Evolutionary conservation across 2,888 invertebrate genomes (phyloP).

Genomic region (Oscheius sp.): DNA sequence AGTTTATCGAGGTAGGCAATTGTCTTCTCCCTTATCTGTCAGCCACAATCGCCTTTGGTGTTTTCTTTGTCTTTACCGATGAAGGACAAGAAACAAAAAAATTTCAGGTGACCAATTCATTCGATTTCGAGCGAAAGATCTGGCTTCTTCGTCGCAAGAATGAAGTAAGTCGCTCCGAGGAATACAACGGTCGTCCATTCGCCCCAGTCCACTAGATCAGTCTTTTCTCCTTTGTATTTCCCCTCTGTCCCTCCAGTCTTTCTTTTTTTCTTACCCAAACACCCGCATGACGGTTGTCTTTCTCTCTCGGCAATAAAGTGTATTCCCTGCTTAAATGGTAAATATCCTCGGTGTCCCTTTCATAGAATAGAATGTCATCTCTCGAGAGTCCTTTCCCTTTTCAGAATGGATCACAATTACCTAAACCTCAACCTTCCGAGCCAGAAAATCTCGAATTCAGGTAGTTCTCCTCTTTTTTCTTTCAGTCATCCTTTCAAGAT

Average conservation of each 20-base stretch:
- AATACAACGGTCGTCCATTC: slow-evolving; percentile 10
- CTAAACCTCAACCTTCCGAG: too few species aligned
- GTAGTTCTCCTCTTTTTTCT: too few species aligned
- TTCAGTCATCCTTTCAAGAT: too few species aligned
- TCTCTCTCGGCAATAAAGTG: too few species aligned
- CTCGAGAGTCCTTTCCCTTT: too few species aligned
- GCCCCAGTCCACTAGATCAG: neutral
- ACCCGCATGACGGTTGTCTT: slow-evolving; percentile 22
- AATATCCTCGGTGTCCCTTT: too few species aligned
- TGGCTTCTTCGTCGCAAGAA: slow-evolving; percentile 29
- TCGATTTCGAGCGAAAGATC: slow-evolving; percentile 16
- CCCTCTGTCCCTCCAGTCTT: slow-evolving; percentile 2
- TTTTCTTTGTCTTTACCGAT: too few species aligned
- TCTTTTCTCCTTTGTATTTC: neutral
- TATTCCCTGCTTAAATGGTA: too few species aligned
- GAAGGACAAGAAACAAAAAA: neutral
- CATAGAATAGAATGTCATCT: too few species aligned
- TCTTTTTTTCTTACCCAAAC: neutral
- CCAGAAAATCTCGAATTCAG: too few species aligned
- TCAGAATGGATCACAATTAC: too few species aligned
- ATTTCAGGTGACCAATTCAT: slow-evolving; percentile 24
- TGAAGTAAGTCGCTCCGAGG: slow-evolving; percentile 28
- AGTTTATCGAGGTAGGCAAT: slow-evolving; percentile 15
- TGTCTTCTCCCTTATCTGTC: neutral
- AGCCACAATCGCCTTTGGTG: neutral